These are phyloP conservation scores for Megalops atlanticus DNA, from an alignment of 2,113 vertebrate genomes.

Conservation along the genomic window DNA sequence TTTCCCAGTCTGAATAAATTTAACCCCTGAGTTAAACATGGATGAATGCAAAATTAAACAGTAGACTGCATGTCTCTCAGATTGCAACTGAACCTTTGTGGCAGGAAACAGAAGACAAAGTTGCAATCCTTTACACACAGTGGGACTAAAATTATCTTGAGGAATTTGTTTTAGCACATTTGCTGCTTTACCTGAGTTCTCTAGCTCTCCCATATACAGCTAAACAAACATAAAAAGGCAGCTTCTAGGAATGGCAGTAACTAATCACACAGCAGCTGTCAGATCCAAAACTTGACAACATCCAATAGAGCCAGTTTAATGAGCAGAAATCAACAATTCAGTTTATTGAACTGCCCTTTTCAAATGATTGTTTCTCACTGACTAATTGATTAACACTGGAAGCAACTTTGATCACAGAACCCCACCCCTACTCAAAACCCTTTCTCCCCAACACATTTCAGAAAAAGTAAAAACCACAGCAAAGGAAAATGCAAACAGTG, in stretches of 20 bases:
- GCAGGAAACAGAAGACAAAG: background rate
- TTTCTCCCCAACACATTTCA: background rate
- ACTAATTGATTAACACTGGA: background rate
- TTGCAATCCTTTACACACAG: background rate
- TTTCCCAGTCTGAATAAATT: slow-evolving; percentile 14
- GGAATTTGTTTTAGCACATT: background rate
- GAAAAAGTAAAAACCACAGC: background rate
- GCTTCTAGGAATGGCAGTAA: background rate
- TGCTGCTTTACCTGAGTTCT: background rate
- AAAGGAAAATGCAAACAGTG: background rate
- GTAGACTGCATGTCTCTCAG: background rate
- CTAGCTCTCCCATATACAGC: background rate
- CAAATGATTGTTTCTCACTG: background rate
- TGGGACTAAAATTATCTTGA: background rate
- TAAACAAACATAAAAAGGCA: background rate
- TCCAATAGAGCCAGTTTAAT: background rate
- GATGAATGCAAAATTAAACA: background rate
- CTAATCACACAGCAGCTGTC: background rate
- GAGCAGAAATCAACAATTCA: background rate
- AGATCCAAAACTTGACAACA: background rate
- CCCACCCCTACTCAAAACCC: too few species aligned
- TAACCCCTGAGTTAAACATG: slow-evolving; percentile 1
- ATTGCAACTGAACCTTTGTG: background rate
- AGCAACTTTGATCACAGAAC: too few species aligned
- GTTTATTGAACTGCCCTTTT: background rate